Percentiles rank a stretch among this genome's conserved stretches.
Evolutionary conservation across 2,113 vertebrate genomes (phyloP).

Genomic region (Solenodon paradoxus): DNA sequence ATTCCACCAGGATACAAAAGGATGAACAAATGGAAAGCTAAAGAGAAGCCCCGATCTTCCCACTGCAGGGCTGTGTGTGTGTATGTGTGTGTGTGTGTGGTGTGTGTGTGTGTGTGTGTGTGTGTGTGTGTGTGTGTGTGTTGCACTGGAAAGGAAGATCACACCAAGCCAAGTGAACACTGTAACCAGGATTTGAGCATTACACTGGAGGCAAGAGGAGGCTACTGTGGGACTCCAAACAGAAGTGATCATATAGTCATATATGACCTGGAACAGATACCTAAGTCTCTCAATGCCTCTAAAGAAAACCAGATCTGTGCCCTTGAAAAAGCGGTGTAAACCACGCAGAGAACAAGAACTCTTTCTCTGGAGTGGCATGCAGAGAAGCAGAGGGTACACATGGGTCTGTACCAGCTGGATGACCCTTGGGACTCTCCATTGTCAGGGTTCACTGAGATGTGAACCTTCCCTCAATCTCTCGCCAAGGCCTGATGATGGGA

Average conservation of each 20-base stretch:
- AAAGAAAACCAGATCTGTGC: not conserved
- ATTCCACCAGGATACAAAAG: not conserved
- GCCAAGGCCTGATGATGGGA: not conserved
- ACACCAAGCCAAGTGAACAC: not conserved
- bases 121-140: too few relatives aligned
- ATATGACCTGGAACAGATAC: not conserved
- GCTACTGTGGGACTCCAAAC: not conserved
- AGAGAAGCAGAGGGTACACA: too few relatives aligned
- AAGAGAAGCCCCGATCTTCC: not conserved
- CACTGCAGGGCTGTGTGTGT: too few relatives aligned
- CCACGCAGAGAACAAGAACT: not conserved
- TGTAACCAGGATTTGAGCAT: not conserved
- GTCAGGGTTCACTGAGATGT: not conserved
- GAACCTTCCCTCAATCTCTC: not conserved
- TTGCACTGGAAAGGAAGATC: not conserved
- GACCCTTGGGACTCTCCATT: not conserved
- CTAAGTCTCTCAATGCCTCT: not conserved
- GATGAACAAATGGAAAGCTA: not conserved
- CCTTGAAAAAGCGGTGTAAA: not conserved
- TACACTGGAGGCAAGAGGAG: not conserved
- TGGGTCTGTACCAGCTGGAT: not conserved
- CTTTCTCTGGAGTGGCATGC: not conserved
- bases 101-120: too few relatives aligned
- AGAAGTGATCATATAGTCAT: not conserved
- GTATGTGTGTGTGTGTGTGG: too few relatives aligned